These are phyloP conservation scores for Phalacrocorax pelagicus DNA, from an alignment of 2,113 vertebrate species.

Conservation along the genomic window DNA sequence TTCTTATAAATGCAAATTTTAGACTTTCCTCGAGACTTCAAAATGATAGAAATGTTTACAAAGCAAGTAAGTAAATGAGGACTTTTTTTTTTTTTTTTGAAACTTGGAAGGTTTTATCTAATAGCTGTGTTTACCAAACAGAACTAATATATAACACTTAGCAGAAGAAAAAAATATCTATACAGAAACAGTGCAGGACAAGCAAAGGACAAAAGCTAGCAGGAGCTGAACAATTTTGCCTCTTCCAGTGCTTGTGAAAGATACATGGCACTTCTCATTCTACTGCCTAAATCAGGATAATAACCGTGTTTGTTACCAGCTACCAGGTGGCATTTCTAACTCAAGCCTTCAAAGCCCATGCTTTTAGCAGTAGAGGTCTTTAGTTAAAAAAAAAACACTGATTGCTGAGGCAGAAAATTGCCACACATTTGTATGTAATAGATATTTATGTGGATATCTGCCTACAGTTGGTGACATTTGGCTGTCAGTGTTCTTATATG, in stretches of 20 bases:
- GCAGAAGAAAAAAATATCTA: neutral
- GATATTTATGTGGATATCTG: neutral
- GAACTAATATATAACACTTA: neutral
- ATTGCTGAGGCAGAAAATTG: neutral
- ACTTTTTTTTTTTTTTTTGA: neutral
- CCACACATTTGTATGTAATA: neutral
- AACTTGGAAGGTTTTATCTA: neutral
- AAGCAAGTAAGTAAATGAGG: neutral
- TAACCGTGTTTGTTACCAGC: neutral
- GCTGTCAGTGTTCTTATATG: neutral
- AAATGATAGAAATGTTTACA: neutral
- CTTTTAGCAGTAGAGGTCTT: neutral
- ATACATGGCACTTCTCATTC: neutral
- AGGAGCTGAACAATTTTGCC: neutral
- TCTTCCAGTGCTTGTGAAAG: neutral
- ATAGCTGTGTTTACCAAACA: neutral
- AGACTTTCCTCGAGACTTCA: neutral
- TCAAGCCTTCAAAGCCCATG: neutral
- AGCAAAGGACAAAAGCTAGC: neutral
- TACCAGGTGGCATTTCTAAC: neutral
- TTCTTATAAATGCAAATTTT: slow-evolving; percentile 23
- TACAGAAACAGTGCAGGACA: neutral
- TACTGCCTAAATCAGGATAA: neutral
- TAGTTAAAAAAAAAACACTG: neutral
- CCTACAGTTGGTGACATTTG: neutral